Evolutionary conservation across 1,140 invertebrate genomes (phyloP).

Genomic region (Hetaerina americana): DNA sequence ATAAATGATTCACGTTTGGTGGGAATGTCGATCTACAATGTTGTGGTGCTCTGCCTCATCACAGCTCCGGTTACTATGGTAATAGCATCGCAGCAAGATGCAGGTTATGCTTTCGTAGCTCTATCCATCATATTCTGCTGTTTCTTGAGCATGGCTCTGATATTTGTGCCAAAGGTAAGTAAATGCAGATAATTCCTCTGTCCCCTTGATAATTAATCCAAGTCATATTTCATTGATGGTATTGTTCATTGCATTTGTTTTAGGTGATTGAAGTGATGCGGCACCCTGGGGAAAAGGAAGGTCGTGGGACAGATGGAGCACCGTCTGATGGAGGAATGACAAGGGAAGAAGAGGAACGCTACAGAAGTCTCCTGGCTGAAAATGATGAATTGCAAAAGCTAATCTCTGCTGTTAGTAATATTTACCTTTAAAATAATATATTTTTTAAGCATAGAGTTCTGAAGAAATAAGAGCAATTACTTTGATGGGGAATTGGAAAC

Average conservation of each 20-base stretch:
- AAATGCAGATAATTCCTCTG: background rate
- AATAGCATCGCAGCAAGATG: slow-evolving; percentile 92
- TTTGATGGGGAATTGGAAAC: too few relatives aligned
- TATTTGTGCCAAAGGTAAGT: slow-evolving; percentile 87
- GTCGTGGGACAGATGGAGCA: slow-evolving; percentile 29
- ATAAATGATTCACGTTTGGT: slow-evolving; percentile 95
- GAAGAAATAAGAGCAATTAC: too few relatives aligned
- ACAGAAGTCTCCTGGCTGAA: slow-evolving; percentile 84
- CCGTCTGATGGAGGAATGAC: slow-evolving; percentile 67
- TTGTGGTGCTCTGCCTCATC: slow-evolving; percentile 92
- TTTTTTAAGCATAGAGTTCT: too few relatives aligned
- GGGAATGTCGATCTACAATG: slow-evolving; percentile 99
- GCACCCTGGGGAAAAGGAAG: slow-evolving; percentile 67
- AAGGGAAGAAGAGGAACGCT: slow-evolving; percentile 90
- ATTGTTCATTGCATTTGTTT: slow-evolving; percentile 12
- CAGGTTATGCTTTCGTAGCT: slow-evolving; percentile 91
- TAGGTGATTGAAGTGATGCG: slow-evolving; percentile 73
- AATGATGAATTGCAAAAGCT: slow-evolving; percentile 93
- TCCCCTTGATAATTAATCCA: too few relatives aligned
- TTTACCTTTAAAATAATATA: background rate
- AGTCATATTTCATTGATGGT: background rate
- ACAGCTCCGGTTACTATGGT: slow-evolving; percentile 94
- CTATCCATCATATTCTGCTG: slow-evolving; percentile 92
- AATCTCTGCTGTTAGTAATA: slow-evolving; percentile 74
- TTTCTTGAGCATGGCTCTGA: slow-evolving; percentile 92